Evolutionary conservation across 2,888 invertebrate species (phyloP).

Genomic region (Acleris laterana): DNA sequence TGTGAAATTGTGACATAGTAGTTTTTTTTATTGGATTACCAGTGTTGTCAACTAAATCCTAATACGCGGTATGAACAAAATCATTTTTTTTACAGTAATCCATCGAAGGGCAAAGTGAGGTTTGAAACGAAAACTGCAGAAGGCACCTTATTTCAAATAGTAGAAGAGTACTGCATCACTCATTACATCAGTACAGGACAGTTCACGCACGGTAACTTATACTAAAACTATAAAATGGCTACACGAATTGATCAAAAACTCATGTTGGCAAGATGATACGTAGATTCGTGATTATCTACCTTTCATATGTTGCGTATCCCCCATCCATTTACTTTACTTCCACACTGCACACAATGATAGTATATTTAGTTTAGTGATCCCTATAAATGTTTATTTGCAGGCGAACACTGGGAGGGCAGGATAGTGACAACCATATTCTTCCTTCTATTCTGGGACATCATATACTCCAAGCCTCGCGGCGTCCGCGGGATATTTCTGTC

Average conservation of each 20-base stretch:
- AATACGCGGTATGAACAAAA: not conserved
- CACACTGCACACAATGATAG: not conserved
- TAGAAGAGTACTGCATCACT: slow-evolving; percentile 65
- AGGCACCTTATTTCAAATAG: slow-evolving; percentile 52
- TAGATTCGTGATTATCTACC: no score
- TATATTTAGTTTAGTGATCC: not conserved
- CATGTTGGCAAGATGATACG: no score
- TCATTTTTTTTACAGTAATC: slow-evolving; percentile 41
- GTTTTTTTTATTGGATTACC: no score
- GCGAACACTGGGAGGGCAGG: slow-evolving; percentile 89
- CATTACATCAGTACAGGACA: slow-evolving; percentile 55
- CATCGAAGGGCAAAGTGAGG: slow-evolving; percentile 63
- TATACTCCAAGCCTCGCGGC: slow-evolving; percentile 80
- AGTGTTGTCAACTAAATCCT: no score
- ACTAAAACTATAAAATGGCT: no score
- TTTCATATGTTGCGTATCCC: no score
- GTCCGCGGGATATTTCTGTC: slow-evolving; percentile 86
- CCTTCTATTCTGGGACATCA: slow-evolving; percentile 91
- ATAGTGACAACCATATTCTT: slow-evolving; percentile 86
- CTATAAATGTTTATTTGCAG: slow-evolving; percentile 55
- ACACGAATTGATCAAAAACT: not conserved
- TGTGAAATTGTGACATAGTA: no score
- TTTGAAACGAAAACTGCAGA: slow-evolving; percentile 55
- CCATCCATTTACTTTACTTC: no score
- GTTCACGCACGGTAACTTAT: slow-evolving; percentile 63